Evolutionary conservation across 2,797 vertebrate genomes (phyloP), one percentile per base, ranked within the genome.

Genomic region (Cryptoprocta ferox): DNA sequence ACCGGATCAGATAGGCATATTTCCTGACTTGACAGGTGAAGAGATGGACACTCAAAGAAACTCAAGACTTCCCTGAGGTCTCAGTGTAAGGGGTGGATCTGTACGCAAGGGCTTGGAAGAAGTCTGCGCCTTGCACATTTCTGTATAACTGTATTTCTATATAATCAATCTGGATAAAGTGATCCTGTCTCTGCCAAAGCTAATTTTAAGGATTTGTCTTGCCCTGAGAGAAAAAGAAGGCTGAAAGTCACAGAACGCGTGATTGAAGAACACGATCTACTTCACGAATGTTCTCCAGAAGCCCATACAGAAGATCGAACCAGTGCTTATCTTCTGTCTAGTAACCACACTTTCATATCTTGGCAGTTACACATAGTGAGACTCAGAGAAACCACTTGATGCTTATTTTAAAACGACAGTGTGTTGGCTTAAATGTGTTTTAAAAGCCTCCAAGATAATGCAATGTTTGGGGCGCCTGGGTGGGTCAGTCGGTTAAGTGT

Each of bases 1-100:
- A 45, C 26, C 6, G 4, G 0, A 2, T 7, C 6, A 35, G 1
- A 15, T 3, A 16, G 30, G 2, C 10, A 14, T 39, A 48, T 3
- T 19, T 73, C 6, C 4, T 9, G 48, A 24, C 30, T 32, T 30
- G 13, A 32, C 42, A 39, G 39, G 66, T 48, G 4, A 32, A 89
- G 37, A 68, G 73, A 32, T 6, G 2, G 63, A 75, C 18, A 32
- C 10, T 35, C 48, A 21, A 50, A 42, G 42, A 78, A 6, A 13
- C 50, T 45, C 32, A 11, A 45, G 15, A 50, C 18, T 21, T 45
- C 63, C 14, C 75, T 5, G 2, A 39, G 48, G 15, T 65, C 56
- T 24, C 6, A 66, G 3, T 4, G 0, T 26, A 42, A 87, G 18
- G 61, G 42, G 39, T 30, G 13, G 19, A 35, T 15, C 35, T 71